Conservation (phyloP, 53 echinoderm and acorn worm species). For the Paelopatides confundens region DNA sequence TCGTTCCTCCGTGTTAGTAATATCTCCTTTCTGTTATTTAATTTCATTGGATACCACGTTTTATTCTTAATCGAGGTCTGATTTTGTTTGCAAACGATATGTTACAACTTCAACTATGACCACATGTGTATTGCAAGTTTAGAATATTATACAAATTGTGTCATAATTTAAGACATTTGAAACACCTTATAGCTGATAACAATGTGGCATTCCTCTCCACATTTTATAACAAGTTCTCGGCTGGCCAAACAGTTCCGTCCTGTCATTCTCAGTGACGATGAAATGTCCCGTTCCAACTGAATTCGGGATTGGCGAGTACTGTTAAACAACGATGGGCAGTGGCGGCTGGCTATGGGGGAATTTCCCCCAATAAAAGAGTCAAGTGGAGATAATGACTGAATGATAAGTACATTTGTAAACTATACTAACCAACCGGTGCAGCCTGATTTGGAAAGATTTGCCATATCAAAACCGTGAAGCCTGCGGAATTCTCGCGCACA, state of each 20-base stretch:
- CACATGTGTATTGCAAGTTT: background rate
- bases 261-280: conserved; percentile 42
- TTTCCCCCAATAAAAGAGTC: too few relatives aligned
- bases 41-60: too few relatives aligned
- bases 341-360: too few relatives aligned
- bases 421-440: too few relatives aligned
- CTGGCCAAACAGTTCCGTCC: conserved; percentile 50
- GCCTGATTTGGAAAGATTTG: too few relatives aligned
- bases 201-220: conserved; percentile 1
- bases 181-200: background rate
- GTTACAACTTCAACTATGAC: background rate
- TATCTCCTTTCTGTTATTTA: background rate
- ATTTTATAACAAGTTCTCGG: conserved; percentile 48
- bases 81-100: conserved; percentile 19
- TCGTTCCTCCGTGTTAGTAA: too few relatives aligned
- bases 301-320: conserved; percentile 46
- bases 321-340: too few relatives aligned
- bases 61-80: too few relatives aligned
- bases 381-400: too few relatives aligned
- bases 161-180: background rate
- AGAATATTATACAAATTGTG: background rate
- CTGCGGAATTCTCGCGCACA: too few relatives aligned
- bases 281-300: conserved; percentile 14
- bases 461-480: too few relatives aligned
- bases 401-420: too few relatives aligned